Base-by-base conservation (phyloP, 2,113 vertebrate species). In the Gnathonemus longibarbis region DNA sequence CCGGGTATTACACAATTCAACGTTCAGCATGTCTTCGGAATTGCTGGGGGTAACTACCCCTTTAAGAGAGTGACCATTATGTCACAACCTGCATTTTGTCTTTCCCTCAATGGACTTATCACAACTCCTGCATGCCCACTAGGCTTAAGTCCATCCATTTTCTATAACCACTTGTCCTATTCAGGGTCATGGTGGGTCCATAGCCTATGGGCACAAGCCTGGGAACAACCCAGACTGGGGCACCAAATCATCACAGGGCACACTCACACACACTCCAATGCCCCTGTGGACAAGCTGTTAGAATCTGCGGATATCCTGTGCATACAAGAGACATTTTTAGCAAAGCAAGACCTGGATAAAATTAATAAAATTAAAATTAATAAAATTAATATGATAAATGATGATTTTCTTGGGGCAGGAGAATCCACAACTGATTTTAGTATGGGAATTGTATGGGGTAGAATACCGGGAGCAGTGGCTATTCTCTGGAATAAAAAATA, bases 371-470 rank as follows among this genome's bases (percentile, higher is more conserved):
- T 39, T 39, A 39, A 39, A 39, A 39, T 39, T 39, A 39, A 39
- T 39, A 39, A 39, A 39, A 39, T 39, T 39, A 39, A 39, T 19
- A 48, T 35, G 48, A 1, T 53, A 53, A 39, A 89, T 77, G n/a
- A 50, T 19, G 19, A 74, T 46, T 89, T 89, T 42, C 62, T 48
- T 89, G 62, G 88, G 15, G 88, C 88, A n/a, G 88, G 62, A 62
- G 88, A 89, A 46, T 77, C 88, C 45, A 77, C 88, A n/a, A 49
- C 45, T 46, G 88, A 70, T 27, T 24, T 89, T 70, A 70, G 10
- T 27, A 70, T 46, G 21, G 24, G n/a, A 11, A 77, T 89, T 45
- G 56, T 89, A 17, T 1, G 42, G 6, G 88, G 62, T 48, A 48
- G 88, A 62, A 89, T 74, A 70, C 58, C 13, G 10, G 56, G 88